Evolutionary conservation across 1,140 invertebrate genomes (phyloP), one percentile per base, ranked within the genome.

Genomic region (Holotrichia oblita): DNA sequence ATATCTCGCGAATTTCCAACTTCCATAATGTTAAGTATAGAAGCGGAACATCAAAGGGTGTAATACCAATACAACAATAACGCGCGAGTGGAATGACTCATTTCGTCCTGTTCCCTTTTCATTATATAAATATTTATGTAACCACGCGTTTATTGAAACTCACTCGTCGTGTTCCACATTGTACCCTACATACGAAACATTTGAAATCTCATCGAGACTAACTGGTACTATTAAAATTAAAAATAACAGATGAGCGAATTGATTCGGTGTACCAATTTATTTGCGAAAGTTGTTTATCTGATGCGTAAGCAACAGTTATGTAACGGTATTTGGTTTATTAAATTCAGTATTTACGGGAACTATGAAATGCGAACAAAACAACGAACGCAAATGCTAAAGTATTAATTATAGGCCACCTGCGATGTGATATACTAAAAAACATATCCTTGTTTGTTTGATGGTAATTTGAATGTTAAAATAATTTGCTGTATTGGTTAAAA

Each of bases 121-220:
- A 34, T 69, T 69, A 69, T 69, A 69, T 27, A 69, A 69, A 69
- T 69, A 69, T 69, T 69, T 69, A 69, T 69, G 27, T 34, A 69
- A 69, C 61, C 24, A 27, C 8, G 22, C 27, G 48, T 69, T 69
- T 69, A 69, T 69, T 69, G 27, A 69, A 69, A 22, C 22, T 34
- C 27, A 17, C 44, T 48, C 44, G 44, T 48, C 44, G 44, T 14
- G 22, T 69, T 27, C 22, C 20, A 34, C 22, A 14, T 69, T 14
- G 9, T 22, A 27, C 10, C 27, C 61, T 34, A 20, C n/a, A 69
- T 69, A 9, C 22, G 61, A 69, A 69, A 27, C 22, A 69, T 69
- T 24, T 12, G 12, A 69, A 27, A 34, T 69, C 12, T 27, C 27
- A 69, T 69, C 20, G 17, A 22, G 3, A 12, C 2, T 48, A 48